phyloP scores from a whole-genome alignment of 1,140 invertebrate species.

The Formica selysi region DNA sequence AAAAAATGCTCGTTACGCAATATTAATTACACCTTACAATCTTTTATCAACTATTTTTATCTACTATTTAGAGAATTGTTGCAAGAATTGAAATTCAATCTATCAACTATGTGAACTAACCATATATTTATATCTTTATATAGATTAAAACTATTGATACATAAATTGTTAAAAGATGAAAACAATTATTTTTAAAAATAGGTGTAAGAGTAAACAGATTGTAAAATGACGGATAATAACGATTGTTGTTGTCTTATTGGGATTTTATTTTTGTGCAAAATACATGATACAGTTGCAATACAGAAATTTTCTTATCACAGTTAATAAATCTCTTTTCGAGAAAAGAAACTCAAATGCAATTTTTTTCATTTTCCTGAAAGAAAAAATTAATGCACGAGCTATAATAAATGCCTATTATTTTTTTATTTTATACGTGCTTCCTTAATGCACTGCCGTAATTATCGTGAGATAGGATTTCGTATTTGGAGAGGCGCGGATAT shows the following conservation, averaged over 20 bases:
- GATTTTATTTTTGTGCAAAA: constrained; percentile 37
- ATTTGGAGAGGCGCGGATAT: constrained; percentile 78
- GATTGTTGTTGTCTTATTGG: not conserved
- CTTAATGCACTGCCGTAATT: constrained; percentile 80
- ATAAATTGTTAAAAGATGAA: not conserved
- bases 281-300: not conserved
- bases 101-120: not conserved
- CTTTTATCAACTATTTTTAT: constrained; percentile 32
- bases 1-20: constrained; percentile 27
- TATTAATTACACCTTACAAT: constrained; percentile 25
- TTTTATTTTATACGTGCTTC: not conserved
- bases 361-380: not conserved
- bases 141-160: too few species aligned
- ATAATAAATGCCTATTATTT: not conserved
- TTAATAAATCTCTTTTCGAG: not conserved
- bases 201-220: not conserved
- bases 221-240: not conserved
- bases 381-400: not conserved
- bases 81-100: not conserved
- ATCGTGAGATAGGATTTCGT: constrained; percentile 77
- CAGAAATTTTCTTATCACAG: constrained; percentile 22
- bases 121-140: not conserved
- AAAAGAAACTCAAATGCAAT: not conserved
- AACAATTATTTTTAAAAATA: not conserved
- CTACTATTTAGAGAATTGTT: not conserved